Base-by-base conservation (phyloP, 2,888 invertebrate genomes). In the Lacanobia wlatinum region DNA sequence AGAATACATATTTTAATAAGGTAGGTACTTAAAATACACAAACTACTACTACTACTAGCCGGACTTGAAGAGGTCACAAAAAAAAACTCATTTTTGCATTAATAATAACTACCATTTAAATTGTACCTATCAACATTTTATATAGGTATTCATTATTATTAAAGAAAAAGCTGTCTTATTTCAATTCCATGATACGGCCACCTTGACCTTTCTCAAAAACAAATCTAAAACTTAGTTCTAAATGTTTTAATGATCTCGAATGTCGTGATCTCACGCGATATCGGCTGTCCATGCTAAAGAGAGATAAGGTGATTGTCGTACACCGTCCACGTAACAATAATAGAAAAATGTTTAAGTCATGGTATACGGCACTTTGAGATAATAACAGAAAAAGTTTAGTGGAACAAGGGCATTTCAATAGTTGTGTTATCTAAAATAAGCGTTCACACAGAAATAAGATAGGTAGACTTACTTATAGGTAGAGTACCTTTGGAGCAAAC, bases 341-440 rank as follows among this genome's bases (percentile, higher is more conserved):
- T 80, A 65, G 75, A 68, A 83, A 78, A 83, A 76, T 77, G 62
- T 65, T 60, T 58, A 71, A 63, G 66, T 74, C 61, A 78, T 83
- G 65, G 79, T 82, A 85, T 82, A 71, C 70, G 73, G 52, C 76
- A 82, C 66, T 84, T 84, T 73, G 76, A 82, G 77, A 84, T 81
- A 84, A 83, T 84, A 82, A 69, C 67, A 79, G 78, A 82, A 86
- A 86, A 87, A 84, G 84, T 83, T 85, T 82, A 77, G 73, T 87
- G 63, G 85, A 43, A 72, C 88, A 88, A 90, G 89, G 89, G 83
- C 83, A 69, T 73, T 76, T 76, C 74, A 83, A 86, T 76, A 73
- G 74, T 82, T 85, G 86, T 70, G 77, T 53, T 73, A 73, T 63
- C 40, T 50, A 73, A 62, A 63, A 58, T 63, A 56, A 46, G n/a